These are phyloP conservation scores for Tychaedon coryphoeus DNA, from an alignment of 2,113 vertebrate genomes.

Conservation along the genomic window DNA sequence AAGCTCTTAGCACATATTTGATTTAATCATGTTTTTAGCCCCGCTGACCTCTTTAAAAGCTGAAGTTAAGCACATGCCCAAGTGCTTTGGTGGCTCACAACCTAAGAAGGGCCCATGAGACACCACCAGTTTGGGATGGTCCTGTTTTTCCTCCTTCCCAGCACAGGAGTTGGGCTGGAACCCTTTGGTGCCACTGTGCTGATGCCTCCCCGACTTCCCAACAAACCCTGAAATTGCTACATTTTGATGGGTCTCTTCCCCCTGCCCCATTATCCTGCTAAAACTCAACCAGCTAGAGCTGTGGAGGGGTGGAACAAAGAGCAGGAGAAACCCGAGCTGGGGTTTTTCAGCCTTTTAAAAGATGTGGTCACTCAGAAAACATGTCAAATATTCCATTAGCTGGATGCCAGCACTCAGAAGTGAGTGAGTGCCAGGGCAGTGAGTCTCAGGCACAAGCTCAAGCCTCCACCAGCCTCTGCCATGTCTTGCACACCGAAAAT, in stretches of 20 bases:
- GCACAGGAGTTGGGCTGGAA: not conserved
- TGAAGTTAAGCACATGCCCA: fast-evolving
- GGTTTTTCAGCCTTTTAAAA: not conserved
- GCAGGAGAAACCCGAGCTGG: not conserved
- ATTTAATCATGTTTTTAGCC: not conserved
- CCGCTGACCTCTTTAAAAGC: not conserved
- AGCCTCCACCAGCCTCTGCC: not conserved
- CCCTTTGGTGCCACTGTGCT: not conserved
- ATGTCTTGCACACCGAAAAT: not conserved
- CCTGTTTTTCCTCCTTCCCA: not conserved
- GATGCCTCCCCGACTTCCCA: not conserved
- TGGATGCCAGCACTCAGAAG: not conserved
- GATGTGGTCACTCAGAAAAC: not conserved
- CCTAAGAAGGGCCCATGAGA: not conserved
- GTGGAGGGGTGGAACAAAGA: not conserved
- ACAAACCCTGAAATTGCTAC: not conserved
- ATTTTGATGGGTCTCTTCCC: not conserved
- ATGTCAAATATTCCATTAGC: not conserved
- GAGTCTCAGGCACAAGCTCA: not conserved
- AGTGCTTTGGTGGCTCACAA: not conserved
- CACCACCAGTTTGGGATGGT: not conserved
- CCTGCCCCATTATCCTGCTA: not conserved
- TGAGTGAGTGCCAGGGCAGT: not conserved
- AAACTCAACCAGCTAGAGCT: not conserved
- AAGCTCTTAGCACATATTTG: conserved; percentile 38